These are phyloP conservation scores for Vannuccia rotundouncinata DNA, from an alignment of 2,888 invertebrate genomes.

Conservation along the genomic window DNA sequence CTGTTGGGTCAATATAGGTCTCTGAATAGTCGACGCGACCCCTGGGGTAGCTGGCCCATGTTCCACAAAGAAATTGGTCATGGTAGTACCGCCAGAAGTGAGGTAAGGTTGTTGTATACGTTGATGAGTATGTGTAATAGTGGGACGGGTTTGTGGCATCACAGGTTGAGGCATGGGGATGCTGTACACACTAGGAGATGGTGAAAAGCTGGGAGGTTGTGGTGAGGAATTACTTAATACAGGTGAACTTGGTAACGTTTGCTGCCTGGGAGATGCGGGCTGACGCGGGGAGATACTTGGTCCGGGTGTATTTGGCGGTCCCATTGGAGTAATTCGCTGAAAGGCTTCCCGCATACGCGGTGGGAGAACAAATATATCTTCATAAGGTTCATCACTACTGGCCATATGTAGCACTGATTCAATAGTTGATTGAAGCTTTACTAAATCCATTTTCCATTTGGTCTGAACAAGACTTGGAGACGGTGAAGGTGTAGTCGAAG, in stretches of 20 bases:
- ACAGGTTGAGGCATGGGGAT: not conserved
- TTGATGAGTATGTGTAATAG: not conserved
- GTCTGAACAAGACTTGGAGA: not conserved
- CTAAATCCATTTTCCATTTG: not conserved
- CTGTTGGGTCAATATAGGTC: not conserved
- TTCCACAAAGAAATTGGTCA: not conserved
- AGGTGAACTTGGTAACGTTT: not conserved
- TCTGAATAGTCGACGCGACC: not conserved
- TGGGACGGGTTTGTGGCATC: slow-evolving; percentile 4
- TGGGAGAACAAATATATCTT: not conserved
- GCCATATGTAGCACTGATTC: not conserved
- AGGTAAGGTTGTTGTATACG: not conserved
- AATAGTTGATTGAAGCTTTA: not conserved
- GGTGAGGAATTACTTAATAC: not conserved
- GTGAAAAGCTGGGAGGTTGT: not conserved
- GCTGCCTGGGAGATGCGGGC: not conserved
- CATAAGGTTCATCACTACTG: not conserved
- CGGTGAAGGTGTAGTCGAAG: not conserved
- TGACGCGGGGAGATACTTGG: slow-evolving; percentile 8
- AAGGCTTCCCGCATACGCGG: not conserved
- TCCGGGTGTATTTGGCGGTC: slow-evolving; percentile 2
- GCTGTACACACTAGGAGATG: not conserved
- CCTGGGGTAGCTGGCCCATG: not conserved
- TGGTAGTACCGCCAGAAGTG: not conserved
- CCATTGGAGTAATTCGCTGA: not conserved